phyloP scores from a whole-genome alignment of 2,888 invertebrate genomes.

The Pyralis farinalis region DNA sequence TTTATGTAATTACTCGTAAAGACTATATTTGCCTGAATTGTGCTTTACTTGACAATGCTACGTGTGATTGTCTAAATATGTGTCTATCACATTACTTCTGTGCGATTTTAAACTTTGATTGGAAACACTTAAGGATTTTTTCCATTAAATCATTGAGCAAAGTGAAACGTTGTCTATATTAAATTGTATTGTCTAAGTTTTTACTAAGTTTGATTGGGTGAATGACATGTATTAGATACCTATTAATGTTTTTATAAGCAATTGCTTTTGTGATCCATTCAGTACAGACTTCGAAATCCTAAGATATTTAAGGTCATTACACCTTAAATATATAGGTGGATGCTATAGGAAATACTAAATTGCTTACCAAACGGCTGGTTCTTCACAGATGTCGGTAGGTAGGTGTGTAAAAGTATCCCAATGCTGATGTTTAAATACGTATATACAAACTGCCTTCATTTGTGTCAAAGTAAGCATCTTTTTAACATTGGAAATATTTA shows the following conservation, averaged over 20 bases:
- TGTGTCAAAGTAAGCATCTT: too few species aligned
- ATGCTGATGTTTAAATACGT: too few species aligned
- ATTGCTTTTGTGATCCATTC: background rate
- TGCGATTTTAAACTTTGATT: background rate
- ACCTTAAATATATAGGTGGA: too few species aligned
- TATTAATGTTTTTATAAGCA: constrained; percentile 6
- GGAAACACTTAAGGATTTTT: constrained; percentile 4
- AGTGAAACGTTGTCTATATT: constrained; percentile 11
- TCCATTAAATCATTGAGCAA: constrained; percentile 3
- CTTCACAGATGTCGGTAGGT: too few species aligned
- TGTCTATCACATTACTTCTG: background rate
- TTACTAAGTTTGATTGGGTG: constrained; percentile 19
- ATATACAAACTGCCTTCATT: too few species aligned
- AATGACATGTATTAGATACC: constrained; percentile 6
- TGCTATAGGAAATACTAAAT: too few species aligned
- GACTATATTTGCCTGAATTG: constrained; percentile 27
- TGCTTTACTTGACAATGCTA: constrained; percentile 19
- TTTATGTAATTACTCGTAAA: background rate
- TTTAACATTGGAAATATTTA: too few species aligned
- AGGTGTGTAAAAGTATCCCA: too few species aligned
- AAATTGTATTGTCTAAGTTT: constrained; percentile 21
- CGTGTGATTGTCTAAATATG: too few species aligned
- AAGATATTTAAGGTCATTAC: too few species aligned
- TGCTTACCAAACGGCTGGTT: too few species aligned
- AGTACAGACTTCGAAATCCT: too few species aligned